A percentile compares a stretch with the other conserved stretches of the same genome.
Conservation (phyloP, 2,113 vertebrate genomes). For the Glareola pratincola region DNA sequence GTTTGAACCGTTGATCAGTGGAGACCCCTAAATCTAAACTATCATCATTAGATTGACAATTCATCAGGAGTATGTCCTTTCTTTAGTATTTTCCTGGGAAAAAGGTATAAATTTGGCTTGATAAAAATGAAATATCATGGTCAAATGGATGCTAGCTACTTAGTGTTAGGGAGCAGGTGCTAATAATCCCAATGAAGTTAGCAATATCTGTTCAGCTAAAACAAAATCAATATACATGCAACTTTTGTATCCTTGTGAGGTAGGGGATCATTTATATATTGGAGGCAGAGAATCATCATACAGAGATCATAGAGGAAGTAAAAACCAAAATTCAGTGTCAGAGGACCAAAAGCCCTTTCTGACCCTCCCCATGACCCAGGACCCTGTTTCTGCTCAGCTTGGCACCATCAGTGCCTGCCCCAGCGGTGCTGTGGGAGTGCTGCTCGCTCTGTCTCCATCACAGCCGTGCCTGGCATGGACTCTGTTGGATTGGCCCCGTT, state of each 20-base stretch:
- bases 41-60: background rate
- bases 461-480: background rate
- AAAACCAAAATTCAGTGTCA: background rate
- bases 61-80: background rate
- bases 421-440: background rate
- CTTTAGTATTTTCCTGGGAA: background rate
- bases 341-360: background rate
- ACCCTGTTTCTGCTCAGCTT: background rate
- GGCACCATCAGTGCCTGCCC: rapidly evolving
- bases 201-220: background rate
- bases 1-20: background rate
- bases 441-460: background rate
- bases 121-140: background rate
- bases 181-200: background rate
- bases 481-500: background rate
- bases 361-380: rapidly evolving
- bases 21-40: background rate
- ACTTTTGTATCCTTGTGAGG: background rate
- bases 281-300: rapidly evolving
- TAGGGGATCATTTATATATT: background rate
- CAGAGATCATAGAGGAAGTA: background rate
- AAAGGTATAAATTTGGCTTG: background rate
- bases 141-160: background rate
- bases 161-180: background rate
- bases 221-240: background rate